A percentile compares a stretch with the other conserved stretches of the same genome.
phyloP scores from a whole-genome alignment of 2,888 invertebrate genomes.

The Camponotus fellah region DNA sequence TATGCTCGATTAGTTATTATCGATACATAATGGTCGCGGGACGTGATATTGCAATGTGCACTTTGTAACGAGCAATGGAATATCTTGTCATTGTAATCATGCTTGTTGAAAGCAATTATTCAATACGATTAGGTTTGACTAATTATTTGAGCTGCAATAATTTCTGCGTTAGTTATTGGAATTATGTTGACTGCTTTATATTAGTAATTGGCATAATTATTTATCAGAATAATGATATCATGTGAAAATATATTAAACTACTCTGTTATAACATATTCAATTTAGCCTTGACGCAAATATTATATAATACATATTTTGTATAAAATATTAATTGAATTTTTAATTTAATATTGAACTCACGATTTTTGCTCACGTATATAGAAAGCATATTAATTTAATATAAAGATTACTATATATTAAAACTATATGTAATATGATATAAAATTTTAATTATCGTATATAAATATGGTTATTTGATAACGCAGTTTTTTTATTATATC shows the following conservation, averaged over 20 bases:
- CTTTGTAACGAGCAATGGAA: slow-evolving; percentile 3
- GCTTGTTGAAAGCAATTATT: slow-evolving; percentile 46
- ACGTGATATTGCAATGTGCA: slow-evolving; percentile 7
- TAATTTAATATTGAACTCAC: neutral
- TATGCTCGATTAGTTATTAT: slow-evolving; percentile 46
- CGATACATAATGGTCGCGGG: slow-evolving; percentile 17
- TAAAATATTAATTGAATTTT: slow-evolving; percentile 23
- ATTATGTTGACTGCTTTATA: slow-evolving; percentile 9
- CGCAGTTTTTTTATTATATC: neutral
- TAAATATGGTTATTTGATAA: neutral
- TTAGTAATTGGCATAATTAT: slow-evolving; percentile 17
- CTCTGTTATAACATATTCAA: neutral
- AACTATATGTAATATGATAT: neutral
- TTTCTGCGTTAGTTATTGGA: slow-evolving; percentile 25
- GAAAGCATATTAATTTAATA: slow-evolving; percentile 1
- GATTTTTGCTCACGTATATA: neutral
- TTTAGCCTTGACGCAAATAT: neutral
- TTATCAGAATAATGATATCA: neutral
- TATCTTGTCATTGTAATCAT: slow-evolving; percentile 15
- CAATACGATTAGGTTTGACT: slow-evolving; percentile 34
- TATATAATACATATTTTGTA: neutral
- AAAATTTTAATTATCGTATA: neutral
- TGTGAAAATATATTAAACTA: slow-evolving; percentile 27
- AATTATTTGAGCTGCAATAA: slow-evolving; percentile 41
- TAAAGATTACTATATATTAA: neutral